phyloP scores from a whole-genome alignment of 2,888 invertebrate genomes.

The Troglohyphantes excavatus region DNA sequence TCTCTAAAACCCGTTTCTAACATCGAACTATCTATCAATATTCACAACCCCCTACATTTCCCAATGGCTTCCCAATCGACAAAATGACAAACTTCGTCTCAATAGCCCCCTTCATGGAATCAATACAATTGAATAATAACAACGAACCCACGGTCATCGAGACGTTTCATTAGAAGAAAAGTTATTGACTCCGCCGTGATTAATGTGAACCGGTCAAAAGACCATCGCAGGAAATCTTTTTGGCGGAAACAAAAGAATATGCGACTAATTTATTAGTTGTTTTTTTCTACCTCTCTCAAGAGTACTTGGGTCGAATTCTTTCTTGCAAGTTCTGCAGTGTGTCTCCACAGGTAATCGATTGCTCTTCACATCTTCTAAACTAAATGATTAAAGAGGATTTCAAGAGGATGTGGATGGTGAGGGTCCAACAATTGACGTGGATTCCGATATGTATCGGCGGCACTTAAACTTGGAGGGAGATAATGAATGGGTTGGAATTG shows the following conservation, averaged over 20 bases:
- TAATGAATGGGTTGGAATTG: conserved; percentile 30
- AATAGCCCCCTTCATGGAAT: conserved; percentile 3
- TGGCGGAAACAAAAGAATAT: conserved; percentile 45
- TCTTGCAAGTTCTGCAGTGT: conserved; percentile 11
- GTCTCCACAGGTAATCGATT: conserved; percentile 46
- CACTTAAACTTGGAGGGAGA: conserved; percentile 32
- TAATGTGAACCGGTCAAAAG: conserved; percentile 26
- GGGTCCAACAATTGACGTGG: conserved; percentile 30
- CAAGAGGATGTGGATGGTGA: conserved; percentile 18
- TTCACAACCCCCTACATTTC: too few relatives aligned
- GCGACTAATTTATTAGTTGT: conserved; percentile 47
- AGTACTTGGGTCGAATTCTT: conserved; percentile 1
- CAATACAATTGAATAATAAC: conserved; percentile 32
- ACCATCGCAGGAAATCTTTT: conserved; percentile 41
- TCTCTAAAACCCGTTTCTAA: too few relatives aligned
- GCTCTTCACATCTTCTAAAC: conserved; percentile 31
- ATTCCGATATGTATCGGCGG: conserved; percentile 29
- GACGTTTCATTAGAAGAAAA: conserved; percentile 41
- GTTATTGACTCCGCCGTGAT: conserved; percentile 48
- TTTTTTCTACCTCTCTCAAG: not conserved
- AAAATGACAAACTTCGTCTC: not conserved
- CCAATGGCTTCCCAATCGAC: not conserved
- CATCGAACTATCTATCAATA: too few relatives aligned
- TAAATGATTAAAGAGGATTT: conserved; percentile 56
- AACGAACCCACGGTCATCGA: not conserved